A percentile compares a stretch with the other conserved stretches of the same genome.
These are phyloP conservation scores for Trissolcus basalis DNA, from an alignment of 1,140 invertebrate species.

Conservation along the genomic window DNA sequence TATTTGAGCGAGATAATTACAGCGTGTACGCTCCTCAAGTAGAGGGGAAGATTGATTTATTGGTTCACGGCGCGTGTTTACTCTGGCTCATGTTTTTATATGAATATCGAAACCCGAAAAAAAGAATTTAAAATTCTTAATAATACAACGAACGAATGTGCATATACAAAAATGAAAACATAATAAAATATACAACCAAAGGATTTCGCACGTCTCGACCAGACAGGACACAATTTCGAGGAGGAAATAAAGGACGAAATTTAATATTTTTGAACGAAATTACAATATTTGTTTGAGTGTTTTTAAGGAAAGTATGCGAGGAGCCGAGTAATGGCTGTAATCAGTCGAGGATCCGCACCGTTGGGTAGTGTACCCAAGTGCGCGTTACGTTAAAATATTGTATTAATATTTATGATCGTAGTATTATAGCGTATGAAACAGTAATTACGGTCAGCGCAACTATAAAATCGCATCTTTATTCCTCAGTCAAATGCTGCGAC, in stretches of 20 bases:
- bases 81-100: no score
- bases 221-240: no score
- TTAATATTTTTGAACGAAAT: no score
- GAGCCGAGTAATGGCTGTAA: conserved; percentile 32
- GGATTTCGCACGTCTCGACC: no score
- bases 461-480: conserved; percentile 52
- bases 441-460: conserved; percentile 49
- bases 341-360: conserved; percentile 14
- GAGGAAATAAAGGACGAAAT: no score
- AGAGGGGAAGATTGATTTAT: conserved; percentile 14
- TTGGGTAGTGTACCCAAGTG: conserved; percentile 14
- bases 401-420: conserved; percentile 55
- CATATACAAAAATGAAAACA: no score
- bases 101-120: no score
- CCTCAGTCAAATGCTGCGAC: conserved; percentile 37
- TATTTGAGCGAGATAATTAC: conserved; percentile 34
- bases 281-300: no score
- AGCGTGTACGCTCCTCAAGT: no score
- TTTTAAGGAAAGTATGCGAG: neutral
- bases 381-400: conserved; percentile 42
- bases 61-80: conserved; percentile 14
- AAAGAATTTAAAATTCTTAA: no score
- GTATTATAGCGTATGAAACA: conserved; percentile 51
- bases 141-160: no score
- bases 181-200: no score